Conservation (phyloP, 2,888 invertebrate genomes). For the Pterobdella sp. region DNA sequence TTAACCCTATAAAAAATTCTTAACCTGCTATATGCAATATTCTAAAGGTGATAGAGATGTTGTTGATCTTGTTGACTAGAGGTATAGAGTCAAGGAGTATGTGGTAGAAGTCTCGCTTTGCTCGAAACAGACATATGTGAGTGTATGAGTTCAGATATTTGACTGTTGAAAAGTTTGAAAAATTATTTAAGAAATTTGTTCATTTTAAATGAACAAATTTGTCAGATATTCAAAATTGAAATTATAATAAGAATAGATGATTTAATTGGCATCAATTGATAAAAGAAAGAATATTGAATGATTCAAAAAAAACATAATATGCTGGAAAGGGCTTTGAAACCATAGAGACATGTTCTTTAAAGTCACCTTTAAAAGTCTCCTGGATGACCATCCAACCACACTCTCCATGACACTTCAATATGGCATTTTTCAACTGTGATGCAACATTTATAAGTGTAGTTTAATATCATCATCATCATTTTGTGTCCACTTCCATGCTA, state of each 20-base stretch:
- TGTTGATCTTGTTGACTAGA: slow-evolving; percentile 13
- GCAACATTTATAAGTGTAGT: no score
- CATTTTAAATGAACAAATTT: background rate
- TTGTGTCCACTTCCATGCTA: no score
- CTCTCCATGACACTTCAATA: slow-evolving; percentile 5
- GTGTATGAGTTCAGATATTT: slow-evolving; percentile 25
- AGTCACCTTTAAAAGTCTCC: background rate
- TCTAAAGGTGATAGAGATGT: slow-evolving; percentile 6
- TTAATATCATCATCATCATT: background rate
- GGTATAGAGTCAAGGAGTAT: slow-evolving; percentile 15
- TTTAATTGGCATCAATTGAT: background rate
- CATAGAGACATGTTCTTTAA: no score
- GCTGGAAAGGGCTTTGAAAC: no score
- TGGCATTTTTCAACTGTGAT: background rate
- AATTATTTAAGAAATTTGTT: background rate
- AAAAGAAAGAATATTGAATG: no score
- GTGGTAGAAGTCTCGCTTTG: slow-evolving; percentile 16
- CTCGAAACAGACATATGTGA: slow-evolving; percentile 14
- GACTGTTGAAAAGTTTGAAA: slow-evolving; percentile 4
- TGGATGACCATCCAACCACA: slow-evolving; percentile 2
- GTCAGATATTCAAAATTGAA: background rate
- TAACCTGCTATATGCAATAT: slow-evolving; percentile 19
- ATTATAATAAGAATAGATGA: background rate
- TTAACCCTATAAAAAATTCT: background rate
- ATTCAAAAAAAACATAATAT: no score